Conservation (phyloP, 2,113 vertebrate genomes). For the Stomatorhinus ivindoensis region DNA sequence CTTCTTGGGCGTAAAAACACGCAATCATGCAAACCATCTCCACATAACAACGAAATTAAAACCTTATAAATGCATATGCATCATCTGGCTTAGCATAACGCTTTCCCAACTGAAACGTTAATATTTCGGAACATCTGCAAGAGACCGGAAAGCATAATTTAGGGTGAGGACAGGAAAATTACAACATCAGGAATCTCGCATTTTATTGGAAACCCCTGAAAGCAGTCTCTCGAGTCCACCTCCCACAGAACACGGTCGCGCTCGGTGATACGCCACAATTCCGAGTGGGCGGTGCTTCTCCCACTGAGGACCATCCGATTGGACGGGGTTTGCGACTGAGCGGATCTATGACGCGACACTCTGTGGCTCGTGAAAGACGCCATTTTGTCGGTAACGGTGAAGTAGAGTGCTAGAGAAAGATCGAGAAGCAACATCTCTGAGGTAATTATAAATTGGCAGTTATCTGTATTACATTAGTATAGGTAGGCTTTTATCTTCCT, state of each 20-base stretch:
- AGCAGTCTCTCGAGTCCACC: background rate
- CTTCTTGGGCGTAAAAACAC: background rate
- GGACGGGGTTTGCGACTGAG: conserved; percentile 25
- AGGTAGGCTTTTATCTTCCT: background rate
- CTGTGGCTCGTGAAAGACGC: conserved; percentile 43
- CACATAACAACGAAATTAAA: background rate
- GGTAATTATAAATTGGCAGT: conserved; percentile 29
- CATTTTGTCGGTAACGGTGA: conserved; percentile 54
- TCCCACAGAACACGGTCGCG: background rate
- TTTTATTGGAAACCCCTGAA: conserved; percentile 19
- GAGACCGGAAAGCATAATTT: conserved; percentile 13
- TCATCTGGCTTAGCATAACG: background rate
- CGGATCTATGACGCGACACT: conserved; percentile 37
- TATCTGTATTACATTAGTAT: background rate
- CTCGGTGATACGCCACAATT: conserved; percentile 21
- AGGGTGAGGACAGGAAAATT: background rate
- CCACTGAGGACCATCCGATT: conserved; percentile 24
- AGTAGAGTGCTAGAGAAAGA: conserved; percentile 36
- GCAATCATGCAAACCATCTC: background rate
- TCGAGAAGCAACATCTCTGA: conserved; percentile 40
- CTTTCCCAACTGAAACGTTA: background rate
- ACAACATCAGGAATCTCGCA: conserved; percentile 18
- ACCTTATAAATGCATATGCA: background rate
- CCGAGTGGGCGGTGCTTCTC: conserved; percentile 9
- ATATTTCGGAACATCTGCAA: background rate